Evolutionary conservation across 2,113 vertebrate species (phyloP).

Genomic region (Ceratotherium simum): DNA sequence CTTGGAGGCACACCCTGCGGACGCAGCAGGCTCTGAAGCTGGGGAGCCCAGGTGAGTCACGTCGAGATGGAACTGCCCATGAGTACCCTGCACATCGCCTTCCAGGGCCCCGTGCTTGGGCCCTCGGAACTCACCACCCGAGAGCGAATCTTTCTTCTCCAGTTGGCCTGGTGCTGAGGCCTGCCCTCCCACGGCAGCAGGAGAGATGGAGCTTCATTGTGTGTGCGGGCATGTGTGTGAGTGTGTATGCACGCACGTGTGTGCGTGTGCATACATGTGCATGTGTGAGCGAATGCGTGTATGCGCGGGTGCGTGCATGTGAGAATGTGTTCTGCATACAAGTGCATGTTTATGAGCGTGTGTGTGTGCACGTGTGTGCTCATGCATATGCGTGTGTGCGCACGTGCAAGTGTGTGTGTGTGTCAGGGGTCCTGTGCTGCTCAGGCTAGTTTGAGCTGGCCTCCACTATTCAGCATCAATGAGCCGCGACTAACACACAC

Average conservation of each 20-base stretch:
- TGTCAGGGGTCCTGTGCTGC: not conserved
- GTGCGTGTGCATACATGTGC: too few species aligned
- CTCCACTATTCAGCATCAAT: not conserved
- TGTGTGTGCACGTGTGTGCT: too few species aligned
- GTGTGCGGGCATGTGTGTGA: not conserved
- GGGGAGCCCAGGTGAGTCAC: not conserved
- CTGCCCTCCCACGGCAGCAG: too few species aligned
- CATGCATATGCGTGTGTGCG: too few species aligned
- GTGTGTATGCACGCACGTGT: too few species aligned
- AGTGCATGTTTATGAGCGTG: fast-evolving
- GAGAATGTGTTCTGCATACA: not conserved
- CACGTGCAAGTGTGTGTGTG: not conserved
- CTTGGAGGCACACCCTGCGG: fast-evolving
- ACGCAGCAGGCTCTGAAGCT: fast-evolving
- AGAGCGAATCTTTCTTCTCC: too few species aligned
- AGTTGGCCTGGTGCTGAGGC: too few species aligned
- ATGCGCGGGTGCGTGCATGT: too few species aligned
- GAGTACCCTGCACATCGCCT: not conserved
- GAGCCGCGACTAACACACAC: not conserved
- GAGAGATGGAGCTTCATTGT: not conserved
- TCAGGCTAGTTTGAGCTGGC: not conserved
- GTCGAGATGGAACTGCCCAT: too few species aligned
- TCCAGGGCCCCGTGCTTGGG: fast-evolving
- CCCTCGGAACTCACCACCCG: fast-evolving
- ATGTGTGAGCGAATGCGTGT: fast-evolving